Evolutionary conservation across 2,797 vertebrate species (phyloP).

Genomic region (Hydrocynus forskahlii): DNA sequence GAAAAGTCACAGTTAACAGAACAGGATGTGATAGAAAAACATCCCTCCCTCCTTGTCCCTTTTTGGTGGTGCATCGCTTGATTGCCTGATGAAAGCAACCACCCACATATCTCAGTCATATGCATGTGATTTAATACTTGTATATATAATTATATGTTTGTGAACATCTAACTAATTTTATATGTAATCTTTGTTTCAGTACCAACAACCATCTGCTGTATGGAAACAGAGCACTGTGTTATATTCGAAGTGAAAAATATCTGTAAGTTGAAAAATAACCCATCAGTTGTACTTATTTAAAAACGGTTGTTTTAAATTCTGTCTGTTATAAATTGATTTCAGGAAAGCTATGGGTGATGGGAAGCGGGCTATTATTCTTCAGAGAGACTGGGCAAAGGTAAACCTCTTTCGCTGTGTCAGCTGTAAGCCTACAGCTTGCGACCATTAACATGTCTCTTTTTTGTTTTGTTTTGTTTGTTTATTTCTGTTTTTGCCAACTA

Average conservation of each 20-base stretch:
- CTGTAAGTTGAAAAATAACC: conserved; percentile 79
- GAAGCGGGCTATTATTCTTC: conserved; percentile 86
- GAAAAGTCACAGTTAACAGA: too few species aligned
- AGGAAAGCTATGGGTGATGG: conserved; percentile 90
- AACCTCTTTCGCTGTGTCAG: not conserved
- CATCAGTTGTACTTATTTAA: not conserved
- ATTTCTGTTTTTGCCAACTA: not conserved
- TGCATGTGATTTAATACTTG: not conserved
- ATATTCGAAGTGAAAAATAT: conserved; percentile 80
- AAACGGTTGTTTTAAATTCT: not conserved
- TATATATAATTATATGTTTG: not conserved
- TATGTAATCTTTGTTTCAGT: conserved; percentile 68
- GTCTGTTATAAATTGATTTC: conserved; percentile 42
- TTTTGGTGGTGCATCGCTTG: too few species aligned
- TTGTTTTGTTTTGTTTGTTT: conserved; percentile 12
- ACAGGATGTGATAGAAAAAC: too few species aligned
- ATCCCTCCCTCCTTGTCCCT: too few species aligned
- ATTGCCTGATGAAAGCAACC: too few species aligned
- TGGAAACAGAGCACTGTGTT: conserved; percentile 91
- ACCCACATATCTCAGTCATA: not conserved
- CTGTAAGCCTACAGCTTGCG: not conserved
- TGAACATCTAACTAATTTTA: not conserved
- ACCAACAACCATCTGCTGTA: conserved; percentile 89
- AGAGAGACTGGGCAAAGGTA: conserved; percentile 92
- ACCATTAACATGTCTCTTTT: not conserved